Evolutionary conservation across 2,113 vertebrate species (phyloP), one percentile per base, ranked within the genome.

Genomic region (Fulmarus glacialis): DNA sequence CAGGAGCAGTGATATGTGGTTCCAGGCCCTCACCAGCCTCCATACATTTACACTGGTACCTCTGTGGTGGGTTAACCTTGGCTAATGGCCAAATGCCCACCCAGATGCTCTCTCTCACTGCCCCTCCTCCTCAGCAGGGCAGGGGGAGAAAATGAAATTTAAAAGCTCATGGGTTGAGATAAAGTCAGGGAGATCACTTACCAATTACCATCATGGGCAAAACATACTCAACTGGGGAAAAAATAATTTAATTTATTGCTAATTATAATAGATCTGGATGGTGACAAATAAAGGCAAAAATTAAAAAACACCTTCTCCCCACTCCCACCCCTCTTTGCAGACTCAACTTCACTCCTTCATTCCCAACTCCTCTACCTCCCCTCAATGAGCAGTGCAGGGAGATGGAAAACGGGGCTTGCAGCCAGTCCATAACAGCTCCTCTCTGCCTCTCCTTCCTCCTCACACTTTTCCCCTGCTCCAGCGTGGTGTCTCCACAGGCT

Each of bases 351-450:
- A 66, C 7, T 70, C 22, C 17, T 71, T 42, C 0, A 0, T 42
- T 82, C 4, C 2, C 5, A 38, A 0, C 7, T 79, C 9, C 6
- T 59, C n/a, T 52, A 6, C 8, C 4, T 77, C 12, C 15, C 29
- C 15, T 48, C 17, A 43, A 16, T 0, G 3, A 36, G 21, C 1
- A 1, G 4, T 3, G 3, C 7, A 26, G 29, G 12, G 7, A 5
- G 4, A 42, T 58, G 40, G 6, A 16, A 19, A 90, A 62, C 9
- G 6, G 14, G 8, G 2, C 4, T 12, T 75, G 9, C 4, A 3
- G 6, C 4, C 12, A 38, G 16, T 13, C 60, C 16, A 9, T 15
- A 45, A 36, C 9, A 52, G 6, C 6, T 42, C 2, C 14, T 56
- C 11, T 30, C 56, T 32, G 10, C 6, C 2, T 1, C 12, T 62